Percentiles rank a stretch among this genome's conserved stretches.
Conservation (phyloP, 2,888 invertebrate genomes). For the Ophion ventricosus region DNA sequence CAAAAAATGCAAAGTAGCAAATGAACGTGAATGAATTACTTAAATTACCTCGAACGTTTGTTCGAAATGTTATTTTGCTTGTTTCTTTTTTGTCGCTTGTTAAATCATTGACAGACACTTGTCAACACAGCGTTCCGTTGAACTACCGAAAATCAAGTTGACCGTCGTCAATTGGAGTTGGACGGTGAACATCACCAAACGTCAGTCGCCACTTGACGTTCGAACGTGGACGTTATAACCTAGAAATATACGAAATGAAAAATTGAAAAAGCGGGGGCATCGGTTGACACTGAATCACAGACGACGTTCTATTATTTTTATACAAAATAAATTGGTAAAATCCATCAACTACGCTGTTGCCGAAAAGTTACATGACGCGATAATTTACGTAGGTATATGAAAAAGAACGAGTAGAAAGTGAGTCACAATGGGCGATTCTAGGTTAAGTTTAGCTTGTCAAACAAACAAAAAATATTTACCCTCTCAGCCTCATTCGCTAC, state of each 20-base stretch:
- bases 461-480: background rate
- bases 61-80: background rate
- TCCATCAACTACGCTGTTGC: background rate
- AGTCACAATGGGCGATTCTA: slow-evolving; percentile 1
- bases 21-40: background rate
- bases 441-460: slow-evolving; percentile 27
- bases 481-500: background rate
- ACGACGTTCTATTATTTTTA: background rate
- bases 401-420: slow-evolving; percentile 4
- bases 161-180: background rate
- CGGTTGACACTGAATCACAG: background rate
- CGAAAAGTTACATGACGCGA: slow-evolving; percentile 28
- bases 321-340: background rate
- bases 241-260: background rate
- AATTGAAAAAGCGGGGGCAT: background rate
- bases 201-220: slow-evolving; percentile 29
- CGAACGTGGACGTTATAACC: slow-evolving; percentile 19
- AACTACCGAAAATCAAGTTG: background rate
- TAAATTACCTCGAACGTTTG: slow-evolving; percentile 24
- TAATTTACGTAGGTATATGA: slow-evolving; percentile 31
- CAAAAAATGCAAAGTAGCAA: background rate
- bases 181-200: slow-evolving; percentile 12
- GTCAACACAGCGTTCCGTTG: slow-evolving; percentile 7
- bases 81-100: background rate
- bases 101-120: slow-evolving; percentile 4